Conservation (phyloP, 2,888 invertebrate species). For the Neoscelio sp. region DNA sequence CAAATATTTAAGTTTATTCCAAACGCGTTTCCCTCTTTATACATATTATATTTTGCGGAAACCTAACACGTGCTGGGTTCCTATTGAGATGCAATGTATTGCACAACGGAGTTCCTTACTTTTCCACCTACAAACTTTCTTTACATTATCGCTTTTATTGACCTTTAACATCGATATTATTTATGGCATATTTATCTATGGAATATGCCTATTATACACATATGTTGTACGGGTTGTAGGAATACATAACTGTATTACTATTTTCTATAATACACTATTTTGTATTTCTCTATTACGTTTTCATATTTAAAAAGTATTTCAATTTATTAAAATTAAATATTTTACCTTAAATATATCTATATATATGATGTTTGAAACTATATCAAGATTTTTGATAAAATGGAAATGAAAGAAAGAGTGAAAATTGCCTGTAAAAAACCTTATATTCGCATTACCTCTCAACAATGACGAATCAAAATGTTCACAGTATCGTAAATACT, state of each 20-base stretch:
- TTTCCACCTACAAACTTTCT: slow-evolving; percentile 36
- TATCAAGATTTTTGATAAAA: slow-evolving; percentile 31
- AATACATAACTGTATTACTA: no score
- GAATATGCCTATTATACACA: slow-evolving; percentile 17
- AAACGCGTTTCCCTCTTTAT: slow-evolving; percentile 41
- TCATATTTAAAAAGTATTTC: no score
- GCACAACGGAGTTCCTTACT: slow-evolving; percentile 28
- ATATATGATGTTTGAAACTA: no score
- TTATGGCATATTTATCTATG: slow-evolving; percentile 32
- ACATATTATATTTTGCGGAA: slow-evolving; percentile 47
- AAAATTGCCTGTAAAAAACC: slow-evolving; percentile 4
- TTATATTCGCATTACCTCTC: slow-evolving; percentile 25
- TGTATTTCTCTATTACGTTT: no score
- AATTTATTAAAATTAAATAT: no score
- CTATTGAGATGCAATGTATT: slow-evolving; percentile 36
- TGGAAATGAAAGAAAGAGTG: slow-evolving; percentile 11
- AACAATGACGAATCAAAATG: slow-evolving; percentile 36
- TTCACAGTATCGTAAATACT: slow-evolving; percentile 26
- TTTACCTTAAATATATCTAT: no score
- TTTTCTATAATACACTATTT: no score
- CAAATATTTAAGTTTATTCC: slow-evolving; percentile 45
- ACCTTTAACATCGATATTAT: slow-evolving; percentile 35
- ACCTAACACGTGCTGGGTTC: slow-evolving; percentile 29
- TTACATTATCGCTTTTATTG: slow-evolving; percentile 29
- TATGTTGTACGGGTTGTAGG: background rate